phyloP scores from a whole-genome alignment of 2,113 vertebrate species.

The Strigops habroptila region DNA sequence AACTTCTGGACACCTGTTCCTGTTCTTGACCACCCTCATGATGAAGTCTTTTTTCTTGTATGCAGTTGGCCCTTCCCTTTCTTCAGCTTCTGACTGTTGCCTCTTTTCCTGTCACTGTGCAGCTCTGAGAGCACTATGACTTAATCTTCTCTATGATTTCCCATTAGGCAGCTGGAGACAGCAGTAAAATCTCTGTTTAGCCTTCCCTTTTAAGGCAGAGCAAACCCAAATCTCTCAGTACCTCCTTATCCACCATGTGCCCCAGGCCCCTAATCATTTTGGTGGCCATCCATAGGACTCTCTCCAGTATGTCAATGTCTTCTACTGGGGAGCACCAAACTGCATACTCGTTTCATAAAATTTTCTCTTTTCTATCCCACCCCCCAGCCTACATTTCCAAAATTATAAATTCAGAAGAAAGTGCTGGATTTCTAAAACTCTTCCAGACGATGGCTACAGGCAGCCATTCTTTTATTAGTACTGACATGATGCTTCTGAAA shows the following conservation, averaged over 20 bases:
- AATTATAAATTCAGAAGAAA: not conserved
- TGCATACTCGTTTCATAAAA: not conserved
- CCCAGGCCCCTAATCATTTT: not conserved
- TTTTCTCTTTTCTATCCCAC: not conserved
- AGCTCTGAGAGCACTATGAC: not conserved
- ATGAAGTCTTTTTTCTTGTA: not conserved
- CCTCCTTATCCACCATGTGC: not conserved
- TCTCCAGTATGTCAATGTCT: not conserved
- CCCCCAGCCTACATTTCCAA: not conserved
- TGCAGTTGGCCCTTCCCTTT: not conserved
- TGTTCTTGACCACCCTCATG: not conserved
- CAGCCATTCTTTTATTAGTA: not conserved
- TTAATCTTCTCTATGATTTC: not conserved
- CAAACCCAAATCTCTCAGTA: not conserved
- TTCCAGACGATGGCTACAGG: not conserved
- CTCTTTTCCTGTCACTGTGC: not conserved
- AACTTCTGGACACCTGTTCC: not conserved
- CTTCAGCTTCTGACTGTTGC: not conserved
- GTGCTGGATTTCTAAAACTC: not conserved
- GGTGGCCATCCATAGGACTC: not conserved
- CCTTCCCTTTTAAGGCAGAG: not conserved
- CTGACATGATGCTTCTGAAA: not conserved
- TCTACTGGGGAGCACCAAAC: not conserved
- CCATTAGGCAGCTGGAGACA: not conserved
- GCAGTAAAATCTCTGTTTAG: not conserved